Percentiles rank a stretch among this genome's conserved stretches.
Conservation (phyloP, 2,113 vertebrate species). For the Pseudonaja textilis region DNA sequence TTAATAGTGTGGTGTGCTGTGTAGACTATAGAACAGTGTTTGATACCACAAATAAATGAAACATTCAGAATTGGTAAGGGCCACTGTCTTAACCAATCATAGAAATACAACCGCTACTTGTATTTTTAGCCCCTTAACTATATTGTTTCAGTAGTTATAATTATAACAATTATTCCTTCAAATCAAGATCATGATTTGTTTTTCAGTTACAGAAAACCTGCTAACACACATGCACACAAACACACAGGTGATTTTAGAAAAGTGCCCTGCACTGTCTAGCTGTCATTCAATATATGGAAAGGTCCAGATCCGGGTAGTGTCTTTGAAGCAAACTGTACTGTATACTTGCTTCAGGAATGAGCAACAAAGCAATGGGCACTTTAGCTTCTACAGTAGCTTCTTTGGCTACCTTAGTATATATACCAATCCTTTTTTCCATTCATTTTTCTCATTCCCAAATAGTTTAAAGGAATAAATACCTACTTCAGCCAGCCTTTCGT, state of each 20-base stretch:
- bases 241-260: not conserved
- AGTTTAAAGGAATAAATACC: not conserved
- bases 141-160: not conserved
- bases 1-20: not conserved
- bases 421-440: slow-evolving; percentile 5
- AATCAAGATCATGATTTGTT: not conserved
- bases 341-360: not conserved
- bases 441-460: slow-evolving; percentile 7
- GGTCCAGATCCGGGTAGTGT: not conserved
- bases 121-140: not conserved
- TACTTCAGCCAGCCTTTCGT: slow-evolving; percentile 18
- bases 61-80: not conserved
- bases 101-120: not conserved
- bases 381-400: slow-evolving; percentile 18
- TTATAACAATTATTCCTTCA: not conserved
- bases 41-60: not conserved
- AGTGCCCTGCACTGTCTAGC: not conserved
- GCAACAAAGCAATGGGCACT: slow-evolving; percentile 35
- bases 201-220: not conserved
- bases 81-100: not conserved
- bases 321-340: not conserved
- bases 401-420: slow-evolving; percentile 34
- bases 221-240: not conserved
- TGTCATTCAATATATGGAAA: not conserved
- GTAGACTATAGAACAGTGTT: not conserved